Base-by-base conservation (phyloP, 2,797 vertebrate genomes). In the Poeciliopsis infans region DNA sequence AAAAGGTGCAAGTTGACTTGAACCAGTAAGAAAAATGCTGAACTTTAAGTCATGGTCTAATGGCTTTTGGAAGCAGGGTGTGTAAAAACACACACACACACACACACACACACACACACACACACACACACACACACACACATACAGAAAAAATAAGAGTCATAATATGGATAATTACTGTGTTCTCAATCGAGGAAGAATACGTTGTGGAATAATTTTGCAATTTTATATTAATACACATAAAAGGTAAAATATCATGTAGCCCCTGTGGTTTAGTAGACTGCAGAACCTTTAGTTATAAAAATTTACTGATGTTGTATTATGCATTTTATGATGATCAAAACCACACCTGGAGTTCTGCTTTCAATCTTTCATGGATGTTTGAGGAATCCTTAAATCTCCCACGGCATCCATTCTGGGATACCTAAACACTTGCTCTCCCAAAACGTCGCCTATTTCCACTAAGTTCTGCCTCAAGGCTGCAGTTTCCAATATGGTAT, bases 1-100 rank as follows among this genome's bases (percentile, higher is more conserved):
- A 68, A 68, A 47, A 11, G 46, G 79, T 64, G 77, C 59, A 49
- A n/a, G 15, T 5, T 66, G 61, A 23, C 76, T 59, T 68, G 59
- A 64, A 77, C 2, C 73, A 49, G 46, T 41, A 68, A 36, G 33
- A 59, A 49, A 72, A 51, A 53, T 69, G 15, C 13, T 39, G 46
- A 74, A 23, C 55, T 33, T 11, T 39, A 39, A 73, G 73, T 75
- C 41, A 13, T 47, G 5, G 36, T 20, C 33, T 66, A 0, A 33
- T 33, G 61, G 72, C 81, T 55, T 46, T 13, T 2, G 23, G 28
- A 61, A 61, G 18, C 59, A 61, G 59, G 59, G 15, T 16, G 13
- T 33, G 28, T 66, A 10, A 46, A 46, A 68, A 68, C 41, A 20
- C 1, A 3, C 3, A 3, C 11, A 46, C 45, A 39, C 16, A 68